Conservation (phyloP, 1,140 invertebrate species). For the Orussus abietinus region DNA sequence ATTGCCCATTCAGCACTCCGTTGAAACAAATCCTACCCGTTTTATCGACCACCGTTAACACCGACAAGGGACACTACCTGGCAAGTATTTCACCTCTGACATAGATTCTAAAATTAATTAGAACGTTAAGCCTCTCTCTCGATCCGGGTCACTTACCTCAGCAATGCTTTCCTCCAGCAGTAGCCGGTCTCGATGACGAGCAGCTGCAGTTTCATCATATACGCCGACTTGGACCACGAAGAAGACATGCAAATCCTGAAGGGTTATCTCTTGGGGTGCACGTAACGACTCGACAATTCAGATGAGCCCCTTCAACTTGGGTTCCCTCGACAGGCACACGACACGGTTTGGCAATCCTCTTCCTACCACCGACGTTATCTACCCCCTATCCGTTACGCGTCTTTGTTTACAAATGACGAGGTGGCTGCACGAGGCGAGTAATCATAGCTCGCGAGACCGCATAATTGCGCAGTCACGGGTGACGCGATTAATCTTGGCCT, state of each 20-base stretch:
- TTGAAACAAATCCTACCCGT: too few relatives aligned
- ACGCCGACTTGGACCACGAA: conserved; percentile 26
- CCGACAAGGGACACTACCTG: too few relatives aligned
- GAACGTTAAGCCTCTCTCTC: too few relatives aligned
- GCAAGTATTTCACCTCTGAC: too few relatives aligned
- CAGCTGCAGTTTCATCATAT: conserved; percentile 50
- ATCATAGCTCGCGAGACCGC: conserved; percentile 2
- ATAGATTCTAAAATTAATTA: too few relatives aligned
- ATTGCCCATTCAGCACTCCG: too few relatives aligned
- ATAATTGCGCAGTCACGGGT: neutral
- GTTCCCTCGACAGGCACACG: conserved; percentile 14
- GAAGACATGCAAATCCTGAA: conserved; percentile 11
- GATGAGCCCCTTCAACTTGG: neutral
- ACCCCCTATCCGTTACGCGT: neutral
- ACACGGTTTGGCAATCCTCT: neutral
- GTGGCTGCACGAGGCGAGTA: conserved; percentile 5
- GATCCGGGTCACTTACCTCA: conserved; percentile 39
- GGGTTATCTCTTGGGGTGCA: neutral
- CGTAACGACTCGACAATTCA: neutral
- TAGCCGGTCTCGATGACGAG: conserved; percentile 48
- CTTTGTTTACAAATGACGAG: conserved; percentile 4
- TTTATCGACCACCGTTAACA: too few relatives aligned
- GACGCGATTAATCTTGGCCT: neutral
- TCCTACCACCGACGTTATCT: neutral
- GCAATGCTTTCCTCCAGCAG: conserved; percentile 46